Evolutionary conservation across 2,888 invertebrate species (phyloP), one percentile per base, ranked within the genome.

Genomic region (Pterostichus madidus): DNA sequence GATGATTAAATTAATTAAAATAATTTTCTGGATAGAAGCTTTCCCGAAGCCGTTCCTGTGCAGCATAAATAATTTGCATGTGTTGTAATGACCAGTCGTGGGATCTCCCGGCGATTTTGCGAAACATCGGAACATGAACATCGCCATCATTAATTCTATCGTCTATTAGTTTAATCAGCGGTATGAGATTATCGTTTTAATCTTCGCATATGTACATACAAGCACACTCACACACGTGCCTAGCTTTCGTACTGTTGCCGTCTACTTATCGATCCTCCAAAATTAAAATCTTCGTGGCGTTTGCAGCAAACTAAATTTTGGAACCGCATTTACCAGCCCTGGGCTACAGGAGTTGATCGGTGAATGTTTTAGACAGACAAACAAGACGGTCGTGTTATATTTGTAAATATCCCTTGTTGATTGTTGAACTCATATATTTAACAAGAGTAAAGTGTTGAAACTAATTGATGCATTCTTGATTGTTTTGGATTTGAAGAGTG

Each of bases 251-350:
- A 24, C 24, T 24, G 24, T 24, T 24, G 24, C 17, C 64, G 64
- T 13, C 68, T 8, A 71, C 52, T 80, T 80, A 80, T 80, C 73
- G 80, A 80, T 80, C 73, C 15, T n/a, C 73, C 13, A 53, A 73
- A 80, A 80, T 80, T 80, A 73, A 80, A 80, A 71, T 73, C 80
- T 56, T 73, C 52, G 15, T 35, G 17, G 49, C 80, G 80, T 77
- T 73, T 73, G 49, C 73, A 24, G 24, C 53, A 76, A 64, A 79
- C 79, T 79, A 80, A 80, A 80, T 73, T 80, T 56, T 31, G 32
- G 59, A 79, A 80, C 80, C 80, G 31, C 80, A 80, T 46, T 17
- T 59, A 10, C 11, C 17, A 35, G 80, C 80, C 80, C 8, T 10
- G 31, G 35, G 80, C 80, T 46, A 44, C 56, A 6, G 46, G 24